Percentiles rank a stretch among this genome's conserved stretches.
Evolutionary conservation across 1,140 invertebrate species (phyloP).

Genomic region (Cydia fagiglandana): DNA sequence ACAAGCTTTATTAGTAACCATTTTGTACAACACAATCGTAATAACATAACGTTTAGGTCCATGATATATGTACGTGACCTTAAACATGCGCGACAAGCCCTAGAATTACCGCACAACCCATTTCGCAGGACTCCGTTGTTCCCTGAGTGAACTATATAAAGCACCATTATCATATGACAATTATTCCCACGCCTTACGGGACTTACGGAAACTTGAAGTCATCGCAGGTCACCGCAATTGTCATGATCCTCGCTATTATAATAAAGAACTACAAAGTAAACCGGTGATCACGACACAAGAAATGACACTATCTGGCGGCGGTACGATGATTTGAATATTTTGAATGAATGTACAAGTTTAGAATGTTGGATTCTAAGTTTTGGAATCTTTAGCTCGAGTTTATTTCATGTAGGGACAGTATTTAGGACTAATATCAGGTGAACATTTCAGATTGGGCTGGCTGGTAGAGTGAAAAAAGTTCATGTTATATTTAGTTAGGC

Average conservation of each 20-base stretch:
- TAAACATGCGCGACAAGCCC: constrained; percentile 8
- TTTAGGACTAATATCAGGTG: too few relatives aligned
- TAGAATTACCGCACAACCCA: constrained; percentile 11
- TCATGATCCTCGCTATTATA: constrained; percentile 25
- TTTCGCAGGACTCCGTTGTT: constrained; percentile 7
- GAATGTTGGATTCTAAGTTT: too few relatives aligned
- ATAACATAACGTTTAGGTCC: background rate
- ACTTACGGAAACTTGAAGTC: constrained; percentile 4
- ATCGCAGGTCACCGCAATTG: constrained; percentile 23
- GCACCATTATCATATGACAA: constrained; percentile 28
- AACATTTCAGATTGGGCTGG: too few relatives aligned
- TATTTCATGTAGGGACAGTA: too few relatives aligned
- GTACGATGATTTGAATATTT: too few relatives aligned
- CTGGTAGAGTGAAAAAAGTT: too few relatives aligned
- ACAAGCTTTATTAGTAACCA: background rate
- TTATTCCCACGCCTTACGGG: constrained; percentile 27
- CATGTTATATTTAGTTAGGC: too few relatives aligned
- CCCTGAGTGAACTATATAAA: background rate
- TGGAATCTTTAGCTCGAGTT: too few relatives aligned
- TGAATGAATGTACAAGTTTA: too few relatives aligned
- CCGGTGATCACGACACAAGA: constrained; percentile 12
- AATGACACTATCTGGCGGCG: constrained; percentile 9
- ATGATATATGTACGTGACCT: background rate
- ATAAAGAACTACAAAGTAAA: constrained; percentile 19
- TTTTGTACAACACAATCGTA: background rate